Evolutionary conservation across 2,888 invertebrate species (phyloP), one percentile per base, ranked within the genome.

Genomic region (Cartodere bifasciata): DNA sequence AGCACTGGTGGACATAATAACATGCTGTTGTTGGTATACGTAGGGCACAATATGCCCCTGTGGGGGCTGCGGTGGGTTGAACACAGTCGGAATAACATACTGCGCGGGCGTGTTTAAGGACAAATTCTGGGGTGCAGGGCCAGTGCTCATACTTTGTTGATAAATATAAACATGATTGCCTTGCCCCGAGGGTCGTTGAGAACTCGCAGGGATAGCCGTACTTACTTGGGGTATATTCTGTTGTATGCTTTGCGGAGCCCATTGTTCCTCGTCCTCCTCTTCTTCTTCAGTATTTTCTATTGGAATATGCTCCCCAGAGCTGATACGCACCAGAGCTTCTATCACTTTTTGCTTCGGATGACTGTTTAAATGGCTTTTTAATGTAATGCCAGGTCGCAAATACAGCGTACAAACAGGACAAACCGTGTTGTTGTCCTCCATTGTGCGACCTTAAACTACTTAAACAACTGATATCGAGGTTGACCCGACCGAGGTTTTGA

Each of bases 261-360:
- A 16, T 16, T n/a, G 9, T 5, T 9, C 5, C 2, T 26, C 17
- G 16, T 26, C n/a, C n/a, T n/a, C n/a, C 4, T 23, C 2, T 9
- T 9, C 23, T 9, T 6, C 11, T 9, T 3, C 23, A 23, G 4
- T 23, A 23, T 4, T 23, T 2, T 10, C 5, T 5, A 13, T 9
- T 9, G 11, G 12, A 11, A 23, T 10, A 23, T 6, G 11, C 23
- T 21, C 13, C 23, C 35, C 40, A 7, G 55, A 42, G 23, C n/a
- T n/a, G n/a, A 57, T 36, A 31, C 52, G 50, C 6, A 57, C 54
- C 39, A 87, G 63, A 13, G 86, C 86, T 55, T 77, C 82, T 45
- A 86, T 86, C 29, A 87, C 84, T 61, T 84, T 84, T 47, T 85
- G 85, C 58, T 86, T 86, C 23, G 86, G 85, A 64, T 86, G 86